Evolutionary conservation across 1,140 invertebrate genomes (phyloP), one percentile per base, ranked within the genome.

Genomic region (Aradophagus sp.): DNA sequence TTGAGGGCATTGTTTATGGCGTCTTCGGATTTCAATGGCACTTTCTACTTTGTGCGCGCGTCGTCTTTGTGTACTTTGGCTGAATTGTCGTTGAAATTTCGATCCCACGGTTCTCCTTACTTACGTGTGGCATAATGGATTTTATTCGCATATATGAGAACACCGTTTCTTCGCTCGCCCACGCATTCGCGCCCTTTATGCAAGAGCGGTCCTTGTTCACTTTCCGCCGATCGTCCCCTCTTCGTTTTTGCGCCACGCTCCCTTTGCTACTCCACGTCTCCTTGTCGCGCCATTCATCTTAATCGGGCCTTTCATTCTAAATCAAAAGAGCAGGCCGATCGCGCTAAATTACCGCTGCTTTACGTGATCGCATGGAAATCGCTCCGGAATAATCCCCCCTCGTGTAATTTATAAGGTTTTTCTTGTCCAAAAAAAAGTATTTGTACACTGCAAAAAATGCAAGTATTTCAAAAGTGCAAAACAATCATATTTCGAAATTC

Each of bases 101-200:
- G 42, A 66, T 72, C 69, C 69, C 62, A 72, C 69, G 69, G 61
- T 66, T 66, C 69, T 72, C 52, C 52, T 61, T 66, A 52, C 53
- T 61, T 61, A 39, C 55, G 45, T 55, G 66, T 27, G 45, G 34
- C 62, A 66, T 58, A 67, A 59, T 52, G 34, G 53, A 67, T 58
- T 67, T 67, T 52, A 67, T 67, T 67, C 56, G 42, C 41, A 50
- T 50, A 56, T 56, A 59, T 55, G 56, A 69, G 66, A 69, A 62
- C 56, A 56, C 44, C 42, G 42, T 15, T 69, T 36, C 48, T 38
- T 48, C 35, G 56, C 13, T 61, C 56, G 50, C 66, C 66, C 66
- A 69, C 66, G 56, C 56, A 56, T 61, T 69, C 42, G 56, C 56
- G 55, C 42, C 66, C 66, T 69, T 69, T 69, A 69, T 69, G 48